phyloP scores from a whole-genome alignment of 2,797 vertebrate species.

The Scyliorhinus canicula region DNA sequence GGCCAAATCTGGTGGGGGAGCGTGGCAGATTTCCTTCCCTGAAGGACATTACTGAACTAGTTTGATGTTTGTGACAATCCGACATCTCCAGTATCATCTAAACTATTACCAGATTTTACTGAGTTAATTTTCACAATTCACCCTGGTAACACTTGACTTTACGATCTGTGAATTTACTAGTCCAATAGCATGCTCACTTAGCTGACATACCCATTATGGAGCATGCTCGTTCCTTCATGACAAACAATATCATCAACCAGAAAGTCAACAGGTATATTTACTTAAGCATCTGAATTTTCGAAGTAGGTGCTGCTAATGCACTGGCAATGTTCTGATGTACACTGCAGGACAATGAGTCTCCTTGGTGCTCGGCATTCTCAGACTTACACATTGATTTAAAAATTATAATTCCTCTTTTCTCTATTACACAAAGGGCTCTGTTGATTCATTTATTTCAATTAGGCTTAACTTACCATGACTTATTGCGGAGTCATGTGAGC shows the following conservation, averaged over 20 bases:
- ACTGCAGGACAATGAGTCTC: neutral
- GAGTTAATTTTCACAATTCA: neutral
- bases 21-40: neutral
- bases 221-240: neutral
- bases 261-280: neutral
- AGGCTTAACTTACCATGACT: neutral
- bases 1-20: neutral
- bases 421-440: neutral
- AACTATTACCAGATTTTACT: neutral
- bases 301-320: neutral
- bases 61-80: neutral
- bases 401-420: neutral
- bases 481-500: neutral
- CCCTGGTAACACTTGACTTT: neutral
- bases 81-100: neutral
- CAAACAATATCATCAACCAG: neutral
- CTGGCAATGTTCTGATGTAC: neutral
- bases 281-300: neutral
- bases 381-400: neutral
- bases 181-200: neutral
- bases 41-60: neutral
- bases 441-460: neutral
- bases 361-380: neutral
- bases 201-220: neutral
- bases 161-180: neutral